These are phyloP conservation scores for Menidia beryllina DNA, from an alignment of 2,113 vertebrate species.

Conservation along the genomic window DNA sequence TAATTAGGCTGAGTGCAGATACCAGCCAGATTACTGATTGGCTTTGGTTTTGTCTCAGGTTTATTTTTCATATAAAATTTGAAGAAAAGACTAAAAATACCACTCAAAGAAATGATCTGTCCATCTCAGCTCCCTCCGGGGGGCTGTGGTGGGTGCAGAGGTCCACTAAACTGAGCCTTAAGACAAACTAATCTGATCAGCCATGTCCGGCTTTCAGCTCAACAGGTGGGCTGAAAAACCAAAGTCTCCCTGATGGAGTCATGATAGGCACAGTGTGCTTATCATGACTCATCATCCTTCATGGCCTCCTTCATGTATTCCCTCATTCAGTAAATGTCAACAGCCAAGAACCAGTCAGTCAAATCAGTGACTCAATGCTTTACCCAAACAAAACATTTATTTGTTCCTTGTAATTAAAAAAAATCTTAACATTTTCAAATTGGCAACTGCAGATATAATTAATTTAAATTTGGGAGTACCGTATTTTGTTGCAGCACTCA, in stretches of 20 bases:
- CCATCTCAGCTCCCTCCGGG: constrained; percentile 28
- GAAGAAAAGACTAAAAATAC: constrained; percentile 2
- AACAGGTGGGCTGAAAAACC: constrained; percentile 17
- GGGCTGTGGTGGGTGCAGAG: not conserved
- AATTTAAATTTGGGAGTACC: too few species aligned
- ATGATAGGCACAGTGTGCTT: not conserved
- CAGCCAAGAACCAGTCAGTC: not conserved
- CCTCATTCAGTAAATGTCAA: not conserved
- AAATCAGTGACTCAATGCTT: not conserved
- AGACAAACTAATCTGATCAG: not conserved
- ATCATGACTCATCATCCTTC: too few species aligned
- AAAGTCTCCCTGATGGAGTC: constrained; percentile 12
- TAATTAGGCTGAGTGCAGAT: not conserved
- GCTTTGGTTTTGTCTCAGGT: constrained; percentile 44
- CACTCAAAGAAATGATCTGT: constrained; percentile 39
- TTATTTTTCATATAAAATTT: constrained; percentile 17
- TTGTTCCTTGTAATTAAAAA: too few species aligned
- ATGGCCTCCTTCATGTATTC: not conserved
- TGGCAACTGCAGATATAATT: too few species aligned
- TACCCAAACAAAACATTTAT: too few species aligned
- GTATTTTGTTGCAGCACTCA: too few species aligned
- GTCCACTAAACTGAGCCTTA: constrained; percentile 16
- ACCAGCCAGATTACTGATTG: constrained; percentile 28
- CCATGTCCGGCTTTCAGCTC: constrained; percentile 27
- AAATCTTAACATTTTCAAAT: too few species aligned